Percentiles rank a stretch among this genome's conserved stretches.
Evolutionary conservation across 2,113 vertebrate species (phyloP).

Genomic region (Chloropsis cyanopogon): DNA sequence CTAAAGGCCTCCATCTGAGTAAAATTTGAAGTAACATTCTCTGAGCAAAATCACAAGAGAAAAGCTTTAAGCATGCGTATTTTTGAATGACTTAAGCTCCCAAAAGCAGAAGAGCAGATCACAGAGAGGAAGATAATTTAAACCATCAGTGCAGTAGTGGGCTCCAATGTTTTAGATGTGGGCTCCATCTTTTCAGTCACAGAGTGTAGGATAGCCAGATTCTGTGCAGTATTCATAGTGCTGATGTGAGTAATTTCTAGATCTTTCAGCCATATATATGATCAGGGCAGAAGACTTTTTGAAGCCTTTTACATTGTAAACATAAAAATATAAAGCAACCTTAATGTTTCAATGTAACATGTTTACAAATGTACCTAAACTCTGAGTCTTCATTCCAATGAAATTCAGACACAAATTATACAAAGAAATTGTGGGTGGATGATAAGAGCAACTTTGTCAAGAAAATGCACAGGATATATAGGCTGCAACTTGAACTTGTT

Average conservation of each 20-base stretch:
- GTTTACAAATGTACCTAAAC: background rate
- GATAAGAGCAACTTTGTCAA: background rate
- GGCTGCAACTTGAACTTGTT: background rate
- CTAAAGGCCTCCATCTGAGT: background rate
- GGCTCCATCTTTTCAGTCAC: background rate
- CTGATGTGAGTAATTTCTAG: background rate
- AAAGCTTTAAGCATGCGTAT: background rate
- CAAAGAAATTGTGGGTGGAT: background rate
- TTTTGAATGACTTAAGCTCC: background rate
- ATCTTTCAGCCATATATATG: background rate
- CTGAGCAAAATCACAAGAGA: background rate
- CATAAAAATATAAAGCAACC: background rate
- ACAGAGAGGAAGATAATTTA: background rate
- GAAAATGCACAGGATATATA: background rate
- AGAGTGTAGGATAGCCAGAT: background rate
- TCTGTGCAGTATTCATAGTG: background rate
- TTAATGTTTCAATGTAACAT: background rate
- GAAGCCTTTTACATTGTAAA: background rate
- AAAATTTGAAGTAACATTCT: background rate
- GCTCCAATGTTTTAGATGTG: background rate
- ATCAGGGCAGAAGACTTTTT: background rate
- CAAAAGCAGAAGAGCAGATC: background rate
- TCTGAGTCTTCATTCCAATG: background rate
- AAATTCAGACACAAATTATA: background rate
- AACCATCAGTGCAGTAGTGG: background rate